These are phyloP conservation scores for Hippopotamus amphibius DNA, from an alignment of 2,113 vertebrate genomes.

Conservation along the genomic window DNA sequence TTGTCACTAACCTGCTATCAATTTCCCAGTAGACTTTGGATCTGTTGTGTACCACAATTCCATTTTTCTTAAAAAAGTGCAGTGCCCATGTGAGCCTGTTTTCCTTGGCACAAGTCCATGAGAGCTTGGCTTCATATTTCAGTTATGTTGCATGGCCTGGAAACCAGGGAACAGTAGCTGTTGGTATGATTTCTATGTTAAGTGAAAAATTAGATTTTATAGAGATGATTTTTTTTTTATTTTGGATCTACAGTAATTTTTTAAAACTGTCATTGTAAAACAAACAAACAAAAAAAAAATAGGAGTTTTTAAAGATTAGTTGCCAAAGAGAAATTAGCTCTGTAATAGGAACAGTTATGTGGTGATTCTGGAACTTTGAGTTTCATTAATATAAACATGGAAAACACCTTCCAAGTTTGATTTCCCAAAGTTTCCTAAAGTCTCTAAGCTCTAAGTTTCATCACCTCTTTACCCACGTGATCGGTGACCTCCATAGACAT, in stretches of 20 bases:
- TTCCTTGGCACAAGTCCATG: slow-evolving; percentile 38
- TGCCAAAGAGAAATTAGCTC: slow-evolving; percentile 78
- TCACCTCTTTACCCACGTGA: neutral
- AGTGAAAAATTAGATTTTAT: slow-evolving; percentile 71
- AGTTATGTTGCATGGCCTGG: slow-evolving; percentile 80
- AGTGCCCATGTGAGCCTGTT: slow-evolving; percentile 59
- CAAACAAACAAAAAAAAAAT: neutral
- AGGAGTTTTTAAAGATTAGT: slow-evolving; percentile 76
- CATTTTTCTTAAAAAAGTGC: slow-evolving; percentile 65
- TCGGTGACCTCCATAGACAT: slow-evolving; percentile 1
- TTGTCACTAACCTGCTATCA: slow-evolving; percentile 70
- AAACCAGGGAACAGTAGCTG: slow-evolving; percentile 67
- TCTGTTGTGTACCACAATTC: slow-evolving; percentile 74
- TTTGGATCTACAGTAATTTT: slow-evolving; percentile 68
- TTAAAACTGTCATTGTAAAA: slow-evolving; percentile 59
- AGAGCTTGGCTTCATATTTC: slow-evolving; percentile 59
- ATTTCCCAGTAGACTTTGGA: slow-evolving; percentile 75
- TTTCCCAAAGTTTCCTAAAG: slow-evolving; percentile 9
- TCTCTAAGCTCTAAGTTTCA: neutral
- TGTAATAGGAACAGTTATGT: slow-evolving; percentile 46
- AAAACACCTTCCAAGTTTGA: neutral
- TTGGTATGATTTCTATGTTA: slow-evolving; percentile 69
- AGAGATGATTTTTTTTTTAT: slow-evolving; percentile 52
- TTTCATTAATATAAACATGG: slow-evolving; percentile 19
- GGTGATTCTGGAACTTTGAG: slow-evolving; percentile 14